Evolutionary conservation across 2,888 invertebrate genomes (phyloP), one percentile per base, ranked within the genome.

Genomic region (Argyresthia albistria): DNA sequence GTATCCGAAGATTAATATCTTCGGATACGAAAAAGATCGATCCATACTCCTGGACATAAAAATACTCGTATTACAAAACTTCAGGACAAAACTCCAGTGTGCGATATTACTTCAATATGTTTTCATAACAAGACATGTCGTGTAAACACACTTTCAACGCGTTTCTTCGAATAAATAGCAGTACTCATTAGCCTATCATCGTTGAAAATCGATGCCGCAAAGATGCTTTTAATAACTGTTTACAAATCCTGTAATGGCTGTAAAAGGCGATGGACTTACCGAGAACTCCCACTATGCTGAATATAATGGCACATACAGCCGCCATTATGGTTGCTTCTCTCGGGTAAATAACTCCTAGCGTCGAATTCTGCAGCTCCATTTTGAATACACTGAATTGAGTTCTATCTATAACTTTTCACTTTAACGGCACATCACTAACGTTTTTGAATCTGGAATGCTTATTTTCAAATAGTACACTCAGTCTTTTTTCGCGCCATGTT

Each of bases 241-340:
- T 15, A 45, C 45, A 45, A 14, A 15, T 15, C 15, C 45, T 45
- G 14, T 36, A 14, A 49, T 49, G 48, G 8, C 14, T 10, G 8
- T 37, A 49, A 49, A 10, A 46, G 12, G 37, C 4, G 25, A 42
- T 25, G 10, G 15, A 78, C 90, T 90, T 84, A 95, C 95, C 96
- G 55, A 93, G 81, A 56, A 95, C 91, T 56, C 96, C 96, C 46
- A 95, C 87, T 53, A 93, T 76, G 68, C 93, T 92, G 81, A 96
- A 95, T 53, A 94, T 71, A 63, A 94, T 92, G 42, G 95, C 95
- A 73, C 94, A 94, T 54, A 89, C 88, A 35, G 95, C 94, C 14
- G 95, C 96, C 66, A 93, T 86, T 62, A 95, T 89, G 37, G 95
- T 94, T 48, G 93, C 93, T 59, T 90, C 90, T 60, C 92, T 88